Evolutionary conservation across 1,140 invertebrate species (phyloP), one percentile per base, ranked within the genome.

Genomic region (Agrilus planipennis): DNA sequence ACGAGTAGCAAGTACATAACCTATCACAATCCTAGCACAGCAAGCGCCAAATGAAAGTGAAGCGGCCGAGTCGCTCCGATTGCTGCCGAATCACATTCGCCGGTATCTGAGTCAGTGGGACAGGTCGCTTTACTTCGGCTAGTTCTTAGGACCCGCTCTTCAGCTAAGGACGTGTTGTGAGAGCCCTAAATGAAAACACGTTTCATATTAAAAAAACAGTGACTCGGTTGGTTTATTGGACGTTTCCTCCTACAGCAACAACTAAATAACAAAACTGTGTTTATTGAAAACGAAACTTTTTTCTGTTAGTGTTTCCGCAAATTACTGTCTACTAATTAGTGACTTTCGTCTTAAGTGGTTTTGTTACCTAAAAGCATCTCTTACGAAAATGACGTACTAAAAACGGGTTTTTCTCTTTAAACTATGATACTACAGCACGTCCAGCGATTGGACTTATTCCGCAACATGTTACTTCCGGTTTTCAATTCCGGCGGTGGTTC

Each of bases 31-130:
- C 16, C 12, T 19, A 3, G 44, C 44, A 40, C 40, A 47, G 44
- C 42, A 44, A 50, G 36, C 51, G 58, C 55, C 62, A 65, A 65
- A 64, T 62, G 62, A 65, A 67, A 69, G 62, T 67, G 42, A 45
- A 49, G 47, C 43, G 42, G 44, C 58, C 62, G 62, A 64, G 49
- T 54, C 50, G 31, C 46, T 60, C 57, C 60, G 62, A 60, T 46
- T 52, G 57, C 50, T 32, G 50, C 63, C 64, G 65, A 65, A 53
- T 54, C 57, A n/a, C 54, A 54, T 63, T 62, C 54, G 53, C 29
- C 28, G 5, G 30, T 46, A 50, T 50, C 48, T 50, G 48, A 65
- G 64, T 68, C 63, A 67, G 64, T 67, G 54, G 65, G 67, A 65
- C 44, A 45, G 37, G 18, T 28, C 39, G 17, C 4, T 30, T 60